Evolutionary conservation across 1,140 invertebrate genomes (phyloP), one percentile per base, ranked within the genome.

Genomic region (Caenorhabditis latens): DNA sequence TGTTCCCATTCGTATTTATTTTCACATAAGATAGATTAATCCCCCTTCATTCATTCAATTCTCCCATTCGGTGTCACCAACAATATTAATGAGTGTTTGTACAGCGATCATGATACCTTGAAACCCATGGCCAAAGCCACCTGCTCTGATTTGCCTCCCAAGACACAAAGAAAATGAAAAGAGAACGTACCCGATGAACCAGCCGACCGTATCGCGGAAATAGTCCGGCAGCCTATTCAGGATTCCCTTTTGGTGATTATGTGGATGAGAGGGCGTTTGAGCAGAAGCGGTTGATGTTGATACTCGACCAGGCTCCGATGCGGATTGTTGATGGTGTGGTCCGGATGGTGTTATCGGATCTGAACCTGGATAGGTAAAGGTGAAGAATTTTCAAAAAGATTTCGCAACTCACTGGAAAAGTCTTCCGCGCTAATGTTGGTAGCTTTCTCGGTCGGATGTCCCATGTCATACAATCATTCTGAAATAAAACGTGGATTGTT

Each of bases 161-260:
- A 40, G 13, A 32, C 32, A 71, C 40, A 79, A 53, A 48, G 42
- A n/a, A 24, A 79, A 79, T 50, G 14, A 84, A 61, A 63, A 48
- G n/a, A 53, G 48, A 32, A 50, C 84, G 48, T 57, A 85, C 84
- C 84, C 63, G 84, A 85, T 84, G 19, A 84, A 71, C 84, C 84
- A 85, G 46, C 79, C 84, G 40, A 85, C 84, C 63, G 84, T 85
- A 13, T 85, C 84, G 24, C 67, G 53, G 67, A 85, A 67, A 67
- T 85, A 85, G 50, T 85, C 84, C 48, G 84, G 84, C 50, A 85
- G 21, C 13, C 84, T 65, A 50, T 85, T 67, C 84, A 85, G 84
- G 13, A 79, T 79, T 50, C 71, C 71, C 53, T 79, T 79, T n/a
- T 48, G 71, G n/a, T 79, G 71, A 43, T 75, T 9, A 71, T 71